These are phyloP conservation scores for Leptoclinus maculatus DNA, from an alignment of 2,797 vertebrate genomes.

Conservation along the genomic window DNA sequence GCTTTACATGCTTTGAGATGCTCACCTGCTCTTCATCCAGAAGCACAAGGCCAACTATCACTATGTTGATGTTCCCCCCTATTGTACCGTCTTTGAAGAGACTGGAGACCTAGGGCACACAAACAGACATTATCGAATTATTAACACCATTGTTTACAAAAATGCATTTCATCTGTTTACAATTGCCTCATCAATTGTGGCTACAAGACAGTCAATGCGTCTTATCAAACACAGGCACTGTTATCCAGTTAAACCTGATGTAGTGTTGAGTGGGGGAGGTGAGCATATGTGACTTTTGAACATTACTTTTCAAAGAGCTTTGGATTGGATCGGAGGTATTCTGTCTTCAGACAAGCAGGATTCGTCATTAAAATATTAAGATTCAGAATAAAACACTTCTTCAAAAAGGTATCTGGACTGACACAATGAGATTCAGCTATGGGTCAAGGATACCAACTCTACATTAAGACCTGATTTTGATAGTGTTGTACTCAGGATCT, in stretches of 20 bases:
- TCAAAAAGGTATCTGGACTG: not conserved
- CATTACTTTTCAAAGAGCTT: not conserved
- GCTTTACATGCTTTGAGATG: not conserved
- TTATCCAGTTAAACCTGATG: not conserved
- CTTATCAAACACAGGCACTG: not conserved
- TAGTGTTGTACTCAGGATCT: not conserved
- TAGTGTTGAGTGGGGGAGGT: not conserved
- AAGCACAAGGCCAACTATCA: slow-evolving; percentile 91
- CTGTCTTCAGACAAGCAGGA: not conserved
- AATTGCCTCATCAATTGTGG: not conserved
- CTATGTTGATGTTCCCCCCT: slow-evolving; percentile 92
- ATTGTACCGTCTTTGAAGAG: slow-evolving; percentile 94
- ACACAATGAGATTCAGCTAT: not conserved
- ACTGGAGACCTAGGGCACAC: slow-evolving; percentile 87
- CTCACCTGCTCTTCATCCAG: slow-evolving; percentile 92
- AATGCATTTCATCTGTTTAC: not conserved
- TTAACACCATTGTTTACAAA: not conserved
- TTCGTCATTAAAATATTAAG: not conserved
- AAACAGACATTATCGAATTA: not conserved
- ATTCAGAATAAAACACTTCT: not conserved
- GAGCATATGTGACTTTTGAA: not conserved
- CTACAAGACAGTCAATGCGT: not conserved
- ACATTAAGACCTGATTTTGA: not conserved
- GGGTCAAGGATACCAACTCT: not conserved
- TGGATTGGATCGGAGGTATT: not conserved